phyloP scores from a whole-genome alignment of 2,888 invertebrate genomes.

The Cenopis cana region DNA sequence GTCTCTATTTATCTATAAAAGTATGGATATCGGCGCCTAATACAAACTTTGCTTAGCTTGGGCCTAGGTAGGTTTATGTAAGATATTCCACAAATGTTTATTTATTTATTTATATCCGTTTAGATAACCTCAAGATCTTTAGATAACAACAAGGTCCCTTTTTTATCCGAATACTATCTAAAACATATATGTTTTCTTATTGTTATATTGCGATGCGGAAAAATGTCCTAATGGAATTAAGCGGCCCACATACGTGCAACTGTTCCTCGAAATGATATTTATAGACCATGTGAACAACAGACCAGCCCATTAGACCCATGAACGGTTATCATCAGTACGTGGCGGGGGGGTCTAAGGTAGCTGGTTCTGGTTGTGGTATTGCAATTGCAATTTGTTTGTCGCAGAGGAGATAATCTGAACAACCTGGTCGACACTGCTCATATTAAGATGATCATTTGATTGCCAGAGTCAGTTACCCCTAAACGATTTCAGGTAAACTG shows the following conservation, averaged over 20 bases:
- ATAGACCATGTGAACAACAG: conserved; percentile 51
- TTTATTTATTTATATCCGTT: too few species aligned
- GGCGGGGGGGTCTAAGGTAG: conserved; percentile 47
- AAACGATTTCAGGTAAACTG: neutral
- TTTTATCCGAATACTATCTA: neutral
- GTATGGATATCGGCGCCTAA: too few species aligned
- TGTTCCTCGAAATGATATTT: conserved; percentile 60
- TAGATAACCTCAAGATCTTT: neutral
- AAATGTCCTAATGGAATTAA: conserved; percentile 35
- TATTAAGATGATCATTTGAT: conserved; percentile 14
- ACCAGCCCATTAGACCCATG: conserved; percentile 52
- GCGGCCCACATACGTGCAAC: conserved; percentile 45
- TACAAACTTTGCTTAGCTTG: too few species aligned
- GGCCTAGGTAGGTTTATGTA: too few species aligned
- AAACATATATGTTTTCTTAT: neutral
- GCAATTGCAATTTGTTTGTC: conserved; percentile 54
- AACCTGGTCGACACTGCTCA: conserved; percentile 46
- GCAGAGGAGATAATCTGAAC: conserved; percentile 48
- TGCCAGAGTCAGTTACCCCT: conserved; percentile 1
- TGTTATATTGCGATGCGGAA: conserved; percentile 37
- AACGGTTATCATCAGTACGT: conserved; percentile 25
- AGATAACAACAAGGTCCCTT: neutral
- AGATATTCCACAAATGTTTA: too few species aligned
- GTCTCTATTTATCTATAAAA: too few species aligned
- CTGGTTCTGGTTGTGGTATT: conserved; percentile 49